Evolutionary conservation across 2,113 vertebrate genomes (phyloP).

Genomic region (Daboia siamensis): DNA sequence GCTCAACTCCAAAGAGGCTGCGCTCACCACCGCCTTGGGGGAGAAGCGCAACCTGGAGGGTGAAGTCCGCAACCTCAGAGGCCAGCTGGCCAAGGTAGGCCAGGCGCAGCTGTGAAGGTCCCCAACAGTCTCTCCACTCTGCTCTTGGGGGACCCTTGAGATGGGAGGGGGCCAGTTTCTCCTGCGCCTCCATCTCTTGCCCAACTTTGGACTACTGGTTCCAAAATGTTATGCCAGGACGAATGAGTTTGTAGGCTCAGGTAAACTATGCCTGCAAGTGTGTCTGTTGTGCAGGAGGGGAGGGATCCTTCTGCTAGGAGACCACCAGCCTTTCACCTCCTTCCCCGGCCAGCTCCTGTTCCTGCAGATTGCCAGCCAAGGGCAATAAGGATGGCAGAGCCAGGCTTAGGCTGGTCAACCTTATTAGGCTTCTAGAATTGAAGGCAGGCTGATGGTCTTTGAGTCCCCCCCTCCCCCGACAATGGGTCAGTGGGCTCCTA

Average conservation of each 20-base stretch:
- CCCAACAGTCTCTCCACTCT: not conserved
- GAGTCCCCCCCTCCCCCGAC: not conserved
- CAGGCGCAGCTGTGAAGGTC: not conserved
- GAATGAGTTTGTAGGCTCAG: not conserved
- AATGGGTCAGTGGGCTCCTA: not conserved
- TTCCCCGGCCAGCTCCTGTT: not conserved
- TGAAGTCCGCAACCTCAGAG: conserved; percentile 85
- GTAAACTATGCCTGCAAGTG: not conserved
- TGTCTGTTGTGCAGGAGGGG: not conserved
- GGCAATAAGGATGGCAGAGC: not conserved
- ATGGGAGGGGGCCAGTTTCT: not conserved
- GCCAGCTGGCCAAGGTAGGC: conserved; percentile 86
- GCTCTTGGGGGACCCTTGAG: not conserved
- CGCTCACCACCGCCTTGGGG: conserved; percentile 82
- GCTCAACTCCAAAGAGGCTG: conserved; percentile 91
- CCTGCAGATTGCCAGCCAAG: not conserved
- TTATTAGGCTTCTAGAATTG: not conserved
- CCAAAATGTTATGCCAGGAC: not conserved
- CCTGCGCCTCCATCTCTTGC: not conserved
- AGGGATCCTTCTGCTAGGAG: not conserved
- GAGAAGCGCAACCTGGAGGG: conserved; percentile 86
- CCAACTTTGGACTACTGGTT: not conserved
- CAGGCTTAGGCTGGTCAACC: not conserved
- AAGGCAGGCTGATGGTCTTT: not conserved
- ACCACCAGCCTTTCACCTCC: not conserved